Conservation (phyloP, 1,140 invertebrate species). For the Polypedilum pembai region DNA sequence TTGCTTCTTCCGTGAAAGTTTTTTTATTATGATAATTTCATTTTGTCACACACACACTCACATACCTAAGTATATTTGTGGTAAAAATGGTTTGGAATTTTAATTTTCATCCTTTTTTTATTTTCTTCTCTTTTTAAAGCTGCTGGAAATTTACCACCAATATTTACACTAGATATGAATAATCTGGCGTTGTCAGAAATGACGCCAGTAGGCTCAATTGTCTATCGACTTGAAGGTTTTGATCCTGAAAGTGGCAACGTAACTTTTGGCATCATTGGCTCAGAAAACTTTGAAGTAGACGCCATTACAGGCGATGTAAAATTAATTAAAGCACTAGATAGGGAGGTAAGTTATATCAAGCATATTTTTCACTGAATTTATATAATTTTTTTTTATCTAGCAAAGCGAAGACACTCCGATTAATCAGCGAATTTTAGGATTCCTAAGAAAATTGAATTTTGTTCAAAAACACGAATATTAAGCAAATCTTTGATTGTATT, state of each 20-base stretch:
- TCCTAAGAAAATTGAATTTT: no score
- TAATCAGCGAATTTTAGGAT: no score
- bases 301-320: conserved; percentile 68
- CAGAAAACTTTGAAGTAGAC: conserved; percentile 71
- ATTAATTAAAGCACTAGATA: conserved; percentile 66
- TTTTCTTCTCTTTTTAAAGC: no score
- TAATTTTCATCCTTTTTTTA: not conserved
- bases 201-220: conserved; percentile 63
- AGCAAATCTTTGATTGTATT: no score
- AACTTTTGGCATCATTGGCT: conserved; percentile 67
- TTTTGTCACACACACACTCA: conserved; percentile 7
- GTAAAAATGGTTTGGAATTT: no score
- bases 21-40: not conserved
- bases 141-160: conserved; percentile 48
- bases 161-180: conserved; percentile 62
- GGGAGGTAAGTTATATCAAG: conserved; percentile 78
- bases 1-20: not conserved
- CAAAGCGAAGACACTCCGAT: no score
- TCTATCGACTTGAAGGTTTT: conserved; percentile 66
- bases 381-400: no score
- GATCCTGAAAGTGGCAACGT: conserved; percentile 68
- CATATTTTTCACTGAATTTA: no score
- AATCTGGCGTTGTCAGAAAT: conserved; percentile 67
- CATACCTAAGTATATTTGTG: no score
- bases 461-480: no score